Percentiles rank a stretch among this genome's conserved stretches.
These are phyloP conservation scores for Synergus laeviventris DNA, from an alignment of 2,888 invertebrate genomes.

Conservation along the genomic window DNA sequence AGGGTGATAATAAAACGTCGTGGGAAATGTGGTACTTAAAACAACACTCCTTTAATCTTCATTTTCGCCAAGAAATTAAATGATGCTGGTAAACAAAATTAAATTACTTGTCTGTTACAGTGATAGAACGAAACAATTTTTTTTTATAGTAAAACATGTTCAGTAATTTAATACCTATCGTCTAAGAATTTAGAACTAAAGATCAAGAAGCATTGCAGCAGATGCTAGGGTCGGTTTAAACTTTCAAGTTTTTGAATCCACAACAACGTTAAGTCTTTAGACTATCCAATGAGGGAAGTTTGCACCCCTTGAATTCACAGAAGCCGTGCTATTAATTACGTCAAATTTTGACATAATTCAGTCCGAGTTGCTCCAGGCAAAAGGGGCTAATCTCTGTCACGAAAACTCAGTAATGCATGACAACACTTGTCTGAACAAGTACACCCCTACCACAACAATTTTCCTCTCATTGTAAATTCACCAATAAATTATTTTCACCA, in stretches of 20 bases:
- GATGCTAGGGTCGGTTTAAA: slow-evolving; percentile 30
- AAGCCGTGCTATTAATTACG: slow-evolving; percentile 29
- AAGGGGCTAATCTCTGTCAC: not conserved
- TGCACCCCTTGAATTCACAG: slow-evolving; percentile 33
- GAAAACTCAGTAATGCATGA: not conserved
- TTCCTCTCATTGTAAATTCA: not conserved
- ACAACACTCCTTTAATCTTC: not conserved
- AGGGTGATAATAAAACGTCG: slow-evolving; percentile 8
- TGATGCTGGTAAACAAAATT: not conserved
- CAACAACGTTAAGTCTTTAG: slow-evolving; percentile 27
- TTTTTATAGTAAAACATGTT: not conserved
- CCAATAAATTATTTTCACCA: not conserved
- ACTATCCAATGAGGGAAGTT: slow-evolving; percentile 20
- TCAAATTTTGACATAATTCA: slow-evolving; percentile 37
- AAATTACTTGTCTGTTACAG: not conserved
- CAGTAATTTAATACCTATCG: not conserved
- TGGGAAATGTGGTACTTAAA: not conserved
- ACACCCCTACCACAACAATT: not conserved
- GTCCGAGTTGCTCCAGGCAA: not conserved
- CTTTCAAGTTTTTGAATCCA: slow-evolving; percentile 30
- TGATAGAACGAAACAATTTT: not conserved
- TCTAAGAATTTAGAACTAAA: not conserved
- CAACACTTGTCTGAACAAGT: not conserved
- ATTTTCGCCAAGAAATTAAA: not conserved
- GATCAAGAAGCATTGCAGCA: not conserved